Conservation (phyloP, 2,888 invertebrate species). For the Sinohyriopsis cumingii region DNA sequence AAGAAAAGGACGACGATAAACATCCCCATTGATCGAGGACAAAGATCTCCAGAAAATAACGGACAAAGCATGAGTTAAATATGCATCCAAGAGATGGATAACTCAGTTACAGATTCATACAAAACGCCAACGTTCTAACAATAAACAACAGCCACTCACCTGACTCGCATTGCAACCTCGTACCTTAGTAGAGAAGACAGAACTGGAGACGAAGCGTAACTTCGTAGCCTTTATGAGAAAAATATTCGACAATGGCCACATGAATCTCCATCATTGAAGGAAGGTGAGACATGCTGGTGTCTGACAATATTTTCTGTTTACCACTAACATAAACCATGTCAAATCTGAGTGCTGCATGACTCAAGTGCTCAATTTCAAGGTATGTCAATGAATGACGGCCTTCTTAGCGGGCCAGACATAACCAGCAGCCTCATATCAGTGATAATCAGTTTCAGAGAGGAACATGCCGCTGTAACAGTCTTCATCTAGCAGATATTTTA, state of each 20-base stretch:
- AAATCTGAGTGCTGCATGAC: constrained; percentile 5
- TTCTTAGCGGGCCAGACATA: not conserved
- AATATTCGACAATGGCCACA: not conserved
- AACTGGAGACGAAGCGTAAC: not conserved
- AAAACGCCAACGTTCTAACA: constrained; percentile 6
- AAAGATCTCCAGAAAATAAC: constrained; percentile 14
- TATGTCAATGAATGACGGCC: constrained; percentile 10
- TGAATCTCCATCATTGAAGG: constrained; percentile 5
- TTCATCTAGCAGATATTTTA: not conserved
- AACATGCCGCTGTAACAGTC: not conserved
- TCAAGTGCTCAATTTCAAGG: not conserved
- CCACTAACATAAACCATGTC: constrained; percentile 5
- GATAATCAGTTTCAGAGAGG: not conserved
- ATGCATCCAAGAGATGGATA: constrained; percentile 4
- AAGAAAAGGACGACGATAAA: constrained; percentile 14
- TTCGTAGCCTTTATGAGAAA: constrained; percentile 4
- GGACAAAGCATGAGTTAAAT: constrained; percentile 8
- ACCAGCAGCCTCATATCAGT: not conserved
- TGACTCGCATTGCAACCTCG: no score
- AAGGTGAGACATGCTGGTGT: constrained; percentile 8
- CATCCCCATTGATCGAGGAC: constrained; percentile 18
- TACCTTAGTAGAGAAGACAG: no score
- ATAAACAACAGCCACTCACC: no score
- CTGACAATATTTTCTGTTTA: constrained; percentile 6
- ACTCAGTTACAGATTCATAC: constrained; percentile 22